These are phyloP conservation scores for Rhagologus leucostigma DNA, from an alignment of 2,113 vertebrate species.

Conservation along the genomic window DNA sequence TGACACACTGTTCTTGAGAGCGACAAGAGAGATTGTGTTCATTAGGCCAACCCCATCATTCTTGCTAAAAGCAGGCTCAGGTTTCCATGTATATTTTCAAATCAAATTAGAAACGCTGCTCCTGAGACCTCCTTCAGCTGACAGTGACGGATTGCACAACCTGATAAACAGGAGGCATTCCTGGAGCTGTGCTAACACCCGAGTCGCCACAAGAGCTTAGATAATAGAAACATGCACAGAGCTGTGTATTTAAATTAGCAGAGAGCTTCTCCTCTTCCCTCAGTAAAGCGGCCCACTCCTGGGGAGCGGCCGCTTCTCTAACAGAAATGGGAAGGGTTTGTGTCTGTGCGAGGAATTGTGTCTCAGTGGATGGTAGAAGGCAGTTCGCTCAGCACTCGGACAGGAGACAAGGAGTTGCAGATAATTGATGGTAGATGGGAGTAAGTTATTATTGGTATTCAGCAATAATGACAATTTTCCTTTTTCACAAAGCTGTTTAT, in stretches of 20 bases:
- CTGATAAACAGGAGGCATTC: slow-evolving; percentile 22
- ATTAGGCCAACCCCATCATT: slow-evolving; percentile 19
- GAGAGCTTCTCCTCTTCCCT: not conserved
- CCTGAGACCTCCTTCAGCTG: slow-evolving; percentile 25
- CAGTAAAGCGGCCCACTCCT: not conserved
- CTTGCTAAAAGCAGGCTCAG: slow-evolving; percentile 49
- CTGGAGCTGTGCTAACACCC: not conserved
- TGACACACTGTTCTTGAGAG: not conserved
- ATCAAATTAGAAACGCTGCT: slow-evolving; percentile 43
- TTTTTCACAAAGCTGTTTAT: not conserved
- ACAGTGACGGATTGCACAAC: slow-evolving; percentile 47
- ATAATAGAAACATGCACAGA: not conserved
- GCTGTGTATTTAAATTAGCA: not conserved
- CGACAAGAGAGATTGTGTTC: slow-evolving; percentile 20
- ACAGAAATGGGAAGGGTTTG: not conserved
- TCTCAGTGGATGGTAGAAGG: not conserved
- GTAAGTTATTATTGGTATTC: not conserved
- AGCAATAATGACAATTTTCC: not conserved
- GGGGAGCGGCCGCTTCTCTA: not conserved
- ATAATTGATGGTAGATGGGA: not conserved
- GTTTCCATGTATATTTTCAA: slow-evolving; percentile 60
- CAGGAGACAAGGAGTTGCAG: not conserved
- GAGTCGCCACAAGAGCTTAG: not conserved
- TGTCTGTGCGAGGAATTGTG: not conserved
- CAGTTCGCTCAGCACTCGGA: not conserved